These are phyloP conservation scores for Entomobrya proxima DNA, from an alignment of 2,888 invertebrate species.

Conservation along the genomic window DNA sequence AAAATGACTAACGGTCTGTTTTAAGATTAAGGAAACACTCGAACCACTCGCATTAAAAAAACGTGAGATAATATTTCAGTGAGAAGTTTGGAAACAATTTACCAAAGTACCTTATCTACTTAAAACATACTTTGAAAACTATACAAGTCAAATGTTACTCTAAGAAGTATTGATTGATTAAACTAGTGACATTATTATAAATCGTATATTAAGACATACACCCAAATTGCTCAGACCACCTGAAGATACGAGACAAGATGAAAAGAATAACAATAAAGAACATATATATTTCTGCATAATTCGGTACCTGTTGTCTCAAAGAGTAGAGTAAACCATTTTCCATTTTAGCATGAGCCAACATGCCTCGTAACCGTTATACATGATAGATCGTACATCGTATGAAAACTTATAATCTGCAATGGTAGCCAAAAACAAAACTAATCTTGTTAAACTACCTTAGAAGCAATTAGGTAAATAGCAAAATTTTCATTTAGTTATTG, in stretches of 20 bases:
- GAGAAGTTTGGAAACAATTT: constrained; percentile 48
- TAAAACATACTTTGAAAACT: background rate
- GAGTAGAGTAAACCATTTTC: background rate
- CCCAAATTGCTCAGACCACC: constrained; percentile 45
- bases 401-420: background rate
- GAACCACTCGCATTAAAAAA: constrained; percentile 15
- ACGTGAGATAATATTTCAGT: constrained; percentile 39
- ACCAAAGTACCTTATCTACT: constrained; percentile 47
- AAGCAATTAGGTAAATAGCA: background rate
- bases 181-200: too few relatives aligned
- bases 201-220: too few relatives aligned
- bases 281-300: background rate
- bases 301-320: background rate
- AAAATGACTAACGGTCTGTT: background rate
- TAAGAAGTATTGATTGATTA: too few relatives aligned
- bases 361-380: too few relatives aligned
- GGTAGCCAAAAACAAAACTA: background rate
- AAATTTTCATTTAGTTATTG: too few relatives aligned
- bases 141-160: background rate
- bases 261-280: background rate
- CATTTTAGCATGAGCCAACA: background rate
- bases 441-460: background rate
- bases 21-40: background rate
- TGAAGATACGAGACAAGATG: constrained; percentile 16
- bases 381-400: too few relatives aligned